Evolutionary conservation across 2,113 vertebrate genomes (phyloP).

Genomic region (Nematolebias whitei): DNA sequence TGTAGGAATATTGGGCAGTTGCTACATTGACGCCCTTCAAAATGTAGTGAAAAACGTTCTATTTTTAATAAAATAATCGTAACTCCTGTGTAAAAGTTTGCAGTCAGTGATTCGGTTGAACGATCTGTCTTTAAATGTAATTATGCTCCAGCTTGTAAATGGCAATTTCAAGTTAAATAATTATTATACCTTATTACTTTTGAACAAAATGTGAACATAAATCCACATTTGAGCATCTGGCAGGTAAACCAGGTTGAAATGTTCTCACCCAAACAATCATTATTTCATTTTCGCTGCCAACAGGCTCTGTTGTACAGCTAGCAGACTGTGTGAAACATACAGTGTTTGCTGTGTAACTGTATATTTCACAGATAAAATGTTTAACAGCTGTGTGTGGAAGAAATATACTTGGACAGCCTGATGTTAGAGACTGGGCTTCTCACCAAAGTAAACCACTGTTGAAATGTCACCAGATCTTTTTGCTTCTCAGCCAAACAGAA

Average conservation of each 20-base stretch:
- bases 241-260: conserved; percentile 40
- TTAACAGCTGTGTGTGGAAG: conserved; percentile 68
- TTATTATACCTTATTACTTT: no score
- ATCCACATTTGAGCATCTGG: conserved; percentile 47
- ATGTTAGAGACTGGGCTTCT: conserved; percentile 67
- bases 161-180: no score
- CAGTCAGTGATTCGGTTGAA: conserved; percentile 20
- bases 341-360: conserved; percentile 68
- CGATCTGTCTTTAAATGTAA: no score
- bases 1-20: no score
- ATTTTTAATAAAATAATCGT: neutral
- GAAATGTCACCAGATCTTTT: conserved; percentile 68
- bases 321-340: conserved; percentile 64
- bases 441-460: conserved; percentile 73
- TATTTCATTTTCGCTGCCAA: conserved; percentile 42
- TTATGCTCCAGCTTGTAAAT: no score
- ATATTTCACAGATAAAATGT: conserved; percentile 67
- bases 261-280: conserved; percentile 50
- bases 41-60: no score
- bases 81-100: neutral
- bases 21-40: no score
- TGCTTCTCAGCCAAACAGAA: conserved; percentile 58
- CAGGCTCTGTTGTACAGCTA: conserved; percentile 39
- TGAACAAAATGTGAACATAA: conserved; percentile 48
- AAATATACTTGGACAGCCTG: conserved; percentile 61